Percentiles rank a stretch among this genome's conserved stretches.
Conservation (phyloP, 2,113 vertebrate species). For the Crotalus viridis region DNA sequence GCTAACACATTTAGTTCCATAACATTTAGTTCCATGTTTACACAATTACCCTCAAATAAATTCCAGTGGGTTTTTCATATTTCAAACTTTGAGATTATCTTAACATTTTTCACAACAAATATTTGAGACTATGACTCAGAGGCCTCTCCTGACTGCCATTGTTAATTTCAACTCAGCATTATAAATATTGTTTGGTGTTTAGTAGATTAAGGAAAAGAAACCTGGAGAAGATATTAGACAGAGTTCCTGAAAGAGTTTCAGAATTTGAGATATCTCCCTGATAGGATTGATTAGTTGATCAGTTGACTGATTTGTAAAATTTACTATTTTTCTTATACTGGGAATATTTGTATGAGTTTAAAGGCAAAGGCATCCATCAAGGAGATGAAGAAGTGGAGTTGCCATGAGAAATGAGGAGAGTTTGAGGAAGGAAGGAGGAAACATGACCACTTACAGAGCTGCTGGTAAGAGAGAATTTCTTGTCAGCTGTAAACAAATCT, state of each 20-base stretch:
- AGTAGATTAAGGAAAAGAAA: not conserved
- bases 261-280: not conserved
- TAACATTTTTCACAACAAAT: not conserved
- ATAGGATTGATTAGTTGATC: not conserved
- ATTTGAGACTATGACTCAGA: not conserved
- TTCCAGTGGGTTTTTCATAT: not conserved
- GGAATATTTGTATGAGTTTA: not conserved
- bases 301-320: not conserved
- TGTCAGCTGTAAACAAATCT: not conserved
- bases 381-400: not conserved
- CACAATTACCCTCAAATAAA: not conserved
- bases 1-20: not conserved
- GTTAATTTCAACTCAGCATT: not conserved
- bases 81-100: not conserved
- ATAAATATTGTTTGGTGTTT: not conserved
- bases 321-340: not conserved
- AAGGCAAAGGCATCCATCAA: not conserved
- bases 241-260: not conserved
- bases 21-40: not conserved
- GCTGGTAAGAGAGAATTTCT: not conserved
- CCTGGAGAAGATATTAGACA: not conserved
- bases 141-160: not conserved
- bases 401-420: not conserved
- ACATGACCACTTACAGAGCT: not conserved
- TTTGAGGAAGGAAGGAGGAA: not conserved